Evolutionary conservation across 2,888 invertebrate genomes (phyloP).

Genomic region (Rhagonycha lutea): DNA sequence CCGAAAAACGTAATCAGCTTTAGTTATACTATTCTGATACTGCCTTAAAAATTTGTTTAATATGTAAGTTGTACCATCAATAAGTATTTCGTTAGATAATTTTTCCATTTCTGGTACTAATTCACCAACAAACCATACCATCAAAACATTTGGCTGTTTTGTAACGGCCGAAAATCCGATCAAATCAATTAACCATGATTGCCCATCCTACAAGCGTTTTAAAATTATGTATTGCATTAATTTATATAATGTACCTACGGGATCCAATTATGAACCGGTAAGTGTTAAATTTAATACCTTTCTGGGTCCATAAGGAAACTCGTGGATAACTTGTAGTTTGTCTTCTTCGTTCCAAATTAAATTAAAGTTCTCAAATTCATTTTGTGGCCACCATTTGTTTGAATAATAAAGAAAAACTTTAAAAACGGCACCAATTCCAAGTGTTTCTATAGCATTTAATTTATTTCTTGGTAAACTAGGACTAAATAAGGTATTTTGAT

Average conservation of each 20-base stretch:
- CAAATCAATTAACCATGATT: neutral
- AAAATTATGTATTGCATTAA: neutral
- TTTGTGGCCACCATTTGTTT: slow-evolving; percentile 63
- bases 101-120: slow-evolving; percentile 64
- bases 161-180: neutral
- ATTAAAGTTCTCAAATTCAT: slow-evolving; percentile 51
- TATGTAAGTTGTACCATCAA: slow-evolving; percentile 52
- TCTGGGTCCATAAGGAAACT: slow-evolving; percentile 12
- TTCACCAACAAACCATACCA: slow-evolving; percentile 66
- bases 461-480: slow-evolving; percentile 60
- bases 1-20: slow-evolving; percentile 43
- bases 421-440: slow-evolving; percentile 65
- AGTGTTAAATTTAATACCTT: neutral
- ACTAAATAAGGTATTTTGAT: slow-evolving; percentile 56
- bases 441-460: slow-evolving; percentile 57
- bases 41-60: slow-evolving; percentile 52
- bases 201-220: neutral
- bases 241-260: neutral
- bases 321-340: slow-evolving; percentile 17
- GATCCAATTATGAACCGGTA: neutral
- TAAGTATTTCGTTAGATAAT: slow-evolving; percentile 57
- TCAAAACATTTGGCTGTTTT: slow-evolving; percentile 56
- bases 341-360: slow-evolving; percentile 60
- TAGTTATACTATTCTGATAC: slow-evolving; percentile 48
- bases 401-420: slow-evolving; percentile 69